Base-by-base conservation (phyloP, 2,113 vertebrate species). In the Halichoeres trimaculatus region DNA sequence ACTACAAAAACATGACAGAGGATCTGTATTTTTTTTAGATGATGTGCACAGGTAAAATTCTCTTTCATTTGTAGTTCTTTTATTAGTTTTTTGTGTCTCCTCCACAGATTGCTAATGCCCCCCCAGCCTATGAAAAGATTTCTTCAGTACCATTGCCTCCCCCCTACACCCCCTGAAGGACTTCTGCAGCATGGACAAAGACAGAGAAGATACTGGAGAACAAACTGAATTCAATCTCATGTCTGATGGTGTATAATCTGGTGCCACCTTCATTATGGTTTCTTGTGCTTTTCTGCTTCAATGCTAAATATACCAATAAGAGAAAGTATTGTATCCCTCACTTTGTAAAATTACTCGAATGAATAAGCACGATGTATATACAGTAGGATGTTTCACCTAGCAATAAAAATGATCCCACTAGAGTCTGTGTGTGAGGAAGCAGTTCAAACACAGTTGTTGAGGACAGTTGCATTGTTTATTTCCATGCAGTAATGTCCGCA, bases 111-210 rank as follows among this genome's bases (percentile, higher is more conserved):
- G 95, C 97, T 3, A 95, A 95, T 57, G 97, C 96, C 66, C 97
- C 96, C 47, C 97, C 97, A 67, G 94, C 96, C 64, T 99, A 98
- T 66, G 96, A 98, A 57, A 98, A 97, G 93, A 86, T 97, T 63
- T 88, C 92, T 53, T 70, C 89, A 36, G 94, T 94, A 12, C 92
- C 83, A 2, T 86, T 90, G 64, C 96, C 95, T 76, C 97, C 97
- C 48, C 96, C 96, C 16, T 99, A 98, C 57, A 94, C 94, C 19
- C 96, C 95, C 26, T 98, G 87, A 98, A 61, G 30, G 30, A 69
- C 52, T 3, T 20, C n/a, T 30, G n/a, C 3, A 38, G 34, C 51
- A 35, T 3, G 11, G 19, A 60, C 53, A 20, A 62, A 70, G 56
- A 51, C 41, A 17, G 35, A 45, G 58, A 70, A 60, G 30, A 76